Conservation (phyloP, 1,140 invertebrate genomes). For the Drosophila ohnishii region DNA sequence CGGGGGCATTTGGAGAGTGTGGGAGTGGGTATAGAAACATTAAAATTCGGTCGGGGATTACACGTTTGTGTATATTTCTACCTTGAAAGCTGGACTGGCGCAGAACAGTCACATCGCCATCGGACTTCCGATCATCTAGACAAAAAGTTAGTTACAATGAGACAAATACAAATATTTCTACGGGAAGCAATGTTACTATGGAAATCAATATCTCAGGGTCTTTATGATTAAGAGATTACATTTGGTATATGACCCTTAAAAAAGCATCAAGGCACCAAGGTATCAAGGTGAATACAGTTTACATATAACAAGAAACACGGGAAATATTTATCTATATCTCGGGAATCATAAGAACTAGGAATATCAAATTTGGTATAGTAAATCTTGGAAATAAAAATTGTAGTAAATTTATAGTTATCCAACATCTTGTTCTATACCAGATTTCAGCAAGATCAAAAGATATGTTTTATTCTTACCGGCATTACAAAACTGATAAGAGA, state of each 20-base stretch:
- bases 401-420: not conserved
- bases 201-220: not conserved
- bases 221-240: not conserved
- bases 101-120: conserved; percentile 73
- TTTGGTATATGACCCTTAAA: not conserved
- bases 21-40: conserved; percentile 5
- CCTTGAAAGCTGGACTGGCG: conserved; percentile 81
- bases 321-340: not conserved
- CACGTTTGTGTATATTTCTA: conserved; percentile 36
- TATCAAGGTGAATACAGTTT: too few species aligned
- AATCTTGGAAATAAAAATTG: not conserved
- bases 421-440: not conserved
- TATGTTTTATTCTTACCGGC: conserved; percentile 8
- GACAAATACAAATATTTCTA: conserved; percentile 8
- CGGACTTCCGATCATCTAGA: conserved; percentile 79
- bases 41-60: conserved; percentile 6
- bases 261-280: too few species aligned
- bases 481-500: conserved; percentile 38
- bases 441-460: not conserved
- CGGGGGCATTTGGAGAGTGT: conserved; percentile 1
- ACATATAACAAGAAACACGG: too few species aligned
- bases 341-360: not conserved
- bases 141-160: conserved; percentile 67
- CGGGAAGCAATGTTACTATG: not conserved
- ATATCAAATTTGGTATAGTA: not conserved